A percentile compares a stretch with the other conserved stretches of the same genome.
Evolutionary conservation across 1,140 invertebrate species (phyloP).

Genomic region (Listronotus bonariensis): DNA sequence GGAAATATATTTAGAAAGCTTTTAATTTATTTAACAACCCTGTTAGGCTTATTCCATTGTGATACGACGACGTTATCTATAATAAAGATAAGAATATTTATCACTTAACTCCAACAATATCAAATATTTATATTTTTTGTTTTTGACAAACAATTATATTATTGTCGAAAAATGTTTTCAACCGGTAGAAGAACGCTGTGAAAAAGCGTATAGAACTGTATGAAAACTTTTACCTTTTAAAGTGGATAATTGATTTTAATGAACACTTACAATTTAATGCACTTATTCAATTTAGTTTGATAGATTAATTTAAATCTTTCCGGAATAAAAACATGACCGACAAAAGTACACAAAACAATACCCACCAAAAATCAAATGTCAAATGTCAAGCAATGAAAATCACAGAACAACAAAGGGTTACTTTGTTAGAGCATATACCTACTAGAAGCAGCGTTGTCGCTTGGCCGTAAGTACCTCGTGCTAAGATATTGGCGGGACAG

Average conservation of each 20-base stretch:
- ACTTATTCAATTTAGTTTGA: conserved; percentile 49
- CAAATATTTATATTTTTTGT: conserved; percentile 15
- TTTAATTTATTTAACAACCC: background rate
- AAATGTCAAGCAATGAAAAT: background rate
- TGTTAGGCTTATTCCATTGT: background rate
- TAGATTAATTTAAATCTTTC: conserved; percentile 42
- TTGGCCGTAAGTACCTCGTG: too few species aligned
- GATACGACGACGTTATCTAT: conserved; percentile 8
- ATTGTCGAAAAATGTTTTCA: conserved; percentile 5
- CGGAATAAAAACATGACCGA: conserved; percentile 15
- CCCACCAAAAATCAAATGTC: background rate
- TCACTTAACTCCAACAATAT: conserved; percentile 9
- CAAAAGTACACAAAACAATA: background rate
- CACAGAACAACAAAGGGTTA: too few species aligned
- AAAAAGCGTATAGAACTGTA: conserved; percentile 4
- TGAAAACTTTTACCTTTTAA: conserved; percentile 26
- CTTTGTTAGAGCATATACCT: too few species aligned
- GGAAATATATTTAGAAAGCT: background rate
- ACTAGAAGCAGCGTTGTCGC: too few species aligned
- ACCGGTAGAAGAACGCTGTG: conserved; percentile 12
- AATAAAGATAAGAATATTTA: conserved; percentile 20
- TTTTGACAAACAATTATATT: conserved; percentile 9
- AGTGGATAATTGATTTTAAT: conserved; percentile 39
- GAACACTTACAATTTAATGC: conserved; percentile 31
- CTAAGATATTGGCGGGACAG: too few species aligned